Evolutionary conservation across 2,888 invertebrate species (phyloP).

Genomic region (Pachydiplax longipennis): DNA sequence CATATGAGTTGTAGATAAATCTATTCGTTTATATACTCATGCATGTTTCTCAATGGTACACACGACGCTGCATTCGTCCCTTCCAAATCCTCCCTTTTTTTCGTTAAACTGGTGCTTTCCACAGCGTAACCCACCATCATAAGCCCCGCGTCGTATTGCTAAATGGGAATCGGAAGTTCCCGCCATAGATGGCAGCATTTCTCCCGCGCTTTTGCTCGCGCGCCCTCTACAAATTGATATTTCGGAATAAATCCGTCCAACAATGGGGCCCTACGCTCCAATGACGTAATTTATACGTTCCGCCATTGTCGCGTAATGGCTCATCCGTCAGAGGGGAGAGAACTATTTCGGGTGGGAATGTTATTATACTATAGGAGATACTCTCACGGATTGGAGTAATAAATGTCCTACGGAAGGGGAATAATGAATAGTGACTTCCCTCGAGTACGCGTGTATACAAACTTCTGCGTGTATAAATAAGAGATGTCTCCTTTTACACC

Average conservation of each 20-base stretch:
- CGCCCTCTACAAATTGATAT: not conserved
- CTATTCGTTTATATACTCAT: too few species aligned
- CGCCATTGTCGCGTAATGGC: constrained; percentile 13
- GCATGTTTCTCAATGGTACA: too few species aligned
- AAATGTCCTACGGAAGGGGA: not conserved
- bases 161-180: too few species aligned
- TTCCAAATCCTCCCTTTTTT: too few species aligned
- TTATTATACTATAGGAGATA: not conserved
- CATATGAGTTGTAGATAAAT: too few species aligned
- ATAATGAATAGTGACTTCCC: too few species aligned
- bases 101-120: too few species aligned
- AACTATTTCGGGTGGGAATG: not conserved
- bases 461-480: not conserved
- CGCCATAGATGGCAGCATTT: too few species aligned
- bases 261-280: not conserved
- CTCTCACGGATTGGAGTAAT: not conserved
- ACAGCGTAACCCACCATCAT: too few species aligned
- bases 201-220: too few species aligned
- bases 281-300: constrained; percentile 18
- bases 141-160: too few species aligned
- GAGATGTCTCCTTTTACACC: not conserved
- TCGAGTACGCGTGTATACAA: not conserved
- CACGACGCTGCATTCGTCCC: too few species aligned
- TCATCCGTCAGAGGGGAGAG: not conserved
- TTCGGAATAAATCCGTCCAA: not conserved